Evolutionary conservation across 1,140 invertebrate species (phyloP), one percentile per base, ranked within the genome.

Genomic region (Neodiprion lecontei): DNA sequence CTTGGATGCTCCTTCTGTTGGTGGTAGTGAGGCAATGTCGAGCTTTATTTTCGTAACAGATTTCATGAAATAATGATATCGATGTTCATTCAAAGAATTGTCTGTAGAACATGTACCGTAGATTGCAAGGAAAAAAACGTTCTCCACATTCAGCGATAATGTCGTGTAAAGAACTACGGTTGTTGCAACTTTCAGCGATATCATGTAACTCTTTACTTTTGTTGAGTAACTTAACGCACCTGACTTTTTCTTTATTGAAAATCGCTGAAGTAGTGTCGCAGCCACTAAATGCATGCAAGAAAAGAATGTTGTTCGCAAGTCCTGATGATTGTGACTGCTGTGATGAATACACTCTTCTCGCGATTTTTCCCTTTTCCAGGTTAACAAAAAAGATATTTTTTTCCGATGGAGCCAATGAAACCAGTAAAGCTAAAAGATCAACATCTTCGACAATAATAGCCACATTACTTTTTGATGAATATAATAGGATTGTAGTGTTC

Each of bases 271-370:
- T 78, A 9, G 77, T 78, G 49, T 78, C 75, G 67, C 77, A 78
- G 48, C 74, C 79, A 72, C 69, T 79, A 17, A 78, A 71, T 7
- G 77, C 75, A 68, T 80, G 79, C n/a, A 75, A 17, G 70, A 80
- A 77, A 49, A 79, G 67, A 69, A 79, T 79, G 47, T 61, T 69
- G 17, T 65, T 65, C 17, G 40, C 0, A 17, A 66, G 48, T 70
- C 12, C 17, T 69, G 68, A 70, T 69, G 48, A 47, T 61, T 61
- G 53, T 8, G 65, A 65, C 50, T 65, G 7, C 66, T 40, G 69
- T 48, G 73, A 28, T 10, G 50, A 72, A 17, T 50, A 76, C 66
- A 69, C 48, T 14, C 72, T 49, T 9, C n/a, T 72, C 47, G 12
- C 12, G 1, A 12, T 48, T 14, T 67, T 48, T 28, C 47, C 23